Evolutionary conservation across 1,140 invertebrate species (phyloP).

Genomic region (Acromyrmex charruanus): DNA sequence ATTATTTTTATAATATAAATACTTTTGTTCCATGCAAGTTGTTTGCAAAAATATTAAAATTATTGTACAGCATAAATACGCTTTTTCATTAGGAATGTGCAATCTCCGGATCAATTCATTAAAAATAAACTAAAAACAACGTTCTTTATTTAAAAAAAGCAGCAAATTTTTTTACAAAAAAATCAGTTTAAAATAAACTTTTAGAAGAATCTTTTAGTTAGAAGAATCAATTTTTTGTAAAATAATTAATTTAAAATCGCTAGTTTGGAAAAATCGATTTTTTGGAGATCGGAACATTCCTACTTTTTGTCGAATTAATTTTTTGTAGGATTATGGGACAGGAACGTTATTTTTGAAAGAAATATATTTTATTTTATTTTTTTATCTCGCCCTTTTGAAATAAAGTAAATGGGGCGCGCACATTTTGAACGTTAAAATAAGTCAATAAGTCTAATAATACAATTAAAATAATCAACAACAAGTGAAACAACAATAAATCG

Average conservation of each 20-base stretch:
- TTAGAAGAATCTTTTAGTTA: no score
- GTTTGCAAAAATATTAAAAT: constrained; percentile 14
- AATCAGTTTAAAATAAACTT: no score
- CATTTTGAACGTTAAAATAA: constrained; percentile 14
- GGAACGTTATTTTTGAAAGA: constrained; percentile 69
- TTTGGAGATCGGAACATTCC: no score
- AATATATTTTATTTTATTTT: constrained; percentile 78
- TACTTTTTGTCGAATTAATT: no score
- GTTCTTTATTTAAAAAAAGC: no score
- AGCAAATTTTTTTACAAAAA: no score
- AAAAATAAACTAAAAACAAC: no score
- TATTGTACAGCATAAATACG: background rate
- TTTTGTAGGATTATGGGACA: constrained; percentile 8
- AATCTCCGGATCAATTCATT: no score
- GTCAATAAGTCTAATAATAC: constrained; percentile 58
- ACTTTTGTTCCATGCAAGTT: background rate
- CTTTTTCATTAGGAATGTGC: background rate
- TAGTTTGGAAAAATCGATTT: no score
- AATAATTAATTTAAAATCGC: no score
- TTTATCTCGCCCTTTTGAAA: constrained; percentile 43
- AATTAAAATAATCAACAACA: constrained; percentile 83
- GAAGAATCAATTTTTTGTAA: no score
- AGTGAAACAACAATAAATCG: constrained; percentile 79
- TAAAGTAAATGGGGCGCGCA: constrained; percentile 17
- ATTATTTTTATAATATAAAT: constrained; percentile 1